A percentile compares a stretch with the other conserved stretches of the same genome.
Conservation (phyloP, 1,140 invertebrate genomes). For the Ceratoteleas bidentatus region DNA sequence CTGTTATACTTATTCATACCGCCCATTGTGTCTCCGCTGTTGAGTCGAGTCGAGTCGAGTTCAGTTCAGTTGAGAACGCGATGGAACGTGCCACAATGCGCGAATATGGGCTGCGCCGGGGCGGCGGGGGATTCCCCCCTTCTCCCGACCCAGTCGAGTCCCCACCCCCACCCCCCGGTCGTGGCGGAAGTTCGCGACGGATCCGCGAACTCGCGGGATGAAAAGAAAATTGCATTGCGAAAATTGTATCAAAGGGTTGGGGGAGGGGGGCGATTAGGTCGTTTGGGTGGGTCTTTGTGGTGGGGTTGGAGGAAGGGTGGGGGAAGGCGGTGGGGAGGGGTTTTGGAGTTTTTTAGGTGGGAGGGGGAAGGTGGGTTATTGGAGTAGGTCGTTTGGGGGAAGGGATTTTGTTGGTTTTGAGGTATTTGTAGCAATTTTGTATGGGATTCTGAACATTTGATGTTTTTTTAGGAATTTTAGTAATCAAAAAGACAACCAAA, state of each 20-base stretch:
- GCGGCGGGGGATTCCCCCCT: conserved; percentile 27
- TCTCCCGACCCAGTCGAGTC: conserved; percentile 29
- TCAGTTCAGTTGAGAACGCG: conserved; percentile 82
- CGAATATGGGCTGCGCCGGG: conserved; percentile 77
- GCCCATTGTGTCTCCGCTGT: conserved; percentile 75
- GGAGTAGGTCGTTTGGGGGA: too few relatives aligned
- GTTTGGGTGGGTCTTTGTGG: too few relatives aligned
- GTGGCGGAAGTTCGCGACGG: conserved; percentile 21
- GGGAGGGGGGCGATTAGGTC: too few relatives aligned
- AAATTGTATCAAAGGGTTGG: conserved; percentile 71
- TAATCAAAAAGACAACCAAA: too few relatives aligned
- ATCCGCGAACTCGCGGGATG: conserved; percentile 67
- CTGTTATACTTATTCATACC: conserved; percentile 82
- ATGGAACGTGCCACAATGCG: conserved; percentile 82
- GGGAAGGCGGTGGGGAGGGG: too few relatives aligned
- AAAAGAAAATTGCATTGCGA: conserved; percentile 76
- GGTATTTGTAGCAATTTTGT: too few relatives aligned
- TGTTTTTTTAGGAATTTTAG: too few relatives aligned
- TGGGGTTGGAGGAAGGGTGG: too few relatives aligned
- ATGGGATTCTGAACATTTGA: too few relatives aligned
- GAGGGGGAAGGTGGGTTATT: too few relatives aligned
- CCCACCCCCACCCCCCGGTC: conserved; percentile 5
- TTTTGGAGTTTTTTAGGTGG: too few relatives aligned
- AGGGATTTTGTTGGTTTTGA: too few relatives aligned
- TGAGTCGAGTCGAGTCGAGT: conserved; percentile 81